These are phyloP conservation scores for Albula goreensis DNA, from an alignment of 2,113 vertebrate genomes.

Conservation along the genomic window DNA sequence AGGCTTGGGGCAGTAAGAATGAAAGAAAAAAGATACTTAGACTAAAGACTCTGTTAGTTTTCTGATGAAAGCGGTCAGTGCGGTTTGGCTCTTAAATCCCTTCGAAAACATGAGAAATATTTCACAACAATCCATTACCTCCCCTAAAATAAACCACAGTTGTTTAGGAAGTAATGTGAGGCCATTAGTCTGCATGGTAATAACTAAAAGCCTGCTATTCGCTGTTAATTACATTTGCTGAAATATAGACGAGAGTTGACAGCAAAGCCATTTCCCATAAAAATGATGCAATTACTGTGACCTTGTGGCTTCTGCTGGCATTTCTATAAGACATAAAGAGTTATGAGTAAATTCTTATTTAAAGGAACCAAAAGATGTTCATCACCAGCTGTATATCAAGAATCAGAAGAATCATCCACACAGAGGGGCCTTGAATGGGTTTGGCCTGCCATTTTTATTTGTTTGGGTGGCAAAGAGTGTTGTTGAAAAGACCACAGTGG, in stretches of 20 bases:
- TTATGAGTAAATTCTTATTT: background rate
- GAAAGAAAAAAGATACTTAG: background rate
- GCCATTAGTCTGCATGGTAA: background rate
- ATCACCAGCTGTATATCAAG: background rate
- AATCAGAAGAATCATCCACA: background rate
- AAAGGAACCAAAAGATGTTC: background rate
- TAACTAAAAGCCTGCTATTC: background rate
- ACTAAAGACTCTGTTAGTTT: constrained; percentile 46
- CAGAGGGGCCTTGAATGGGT: background rate
- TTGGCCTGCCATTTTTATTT: background rate
- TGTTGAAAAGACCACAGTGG: background rate
- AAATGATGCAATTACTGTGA: constrained; percentile 6
- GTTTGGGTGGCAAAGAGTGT: background rate
- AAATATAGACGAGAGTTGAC: background rate
- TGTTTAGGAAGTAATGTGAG: background rate
- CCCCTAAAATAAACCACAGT: background rate
- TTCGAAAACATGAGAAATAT: background rate
- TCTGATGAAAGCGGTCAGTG: constrained; percentile 29
- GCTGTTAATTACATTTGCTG: background rate
- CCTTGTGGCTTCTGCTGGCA: background rate
- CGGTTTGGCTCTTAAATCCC: background rate
- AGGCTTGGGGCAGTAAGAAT: background rate
- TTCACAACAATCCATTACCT: background rate
- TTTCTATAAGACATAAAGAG: background rate
- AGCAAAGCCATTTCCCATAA: constrained; percentile 11